Evolutionary conservation across 1,140 invertebrate species (phyloP).

Genomic region (Neoseiulus cucumeris): DNA sequence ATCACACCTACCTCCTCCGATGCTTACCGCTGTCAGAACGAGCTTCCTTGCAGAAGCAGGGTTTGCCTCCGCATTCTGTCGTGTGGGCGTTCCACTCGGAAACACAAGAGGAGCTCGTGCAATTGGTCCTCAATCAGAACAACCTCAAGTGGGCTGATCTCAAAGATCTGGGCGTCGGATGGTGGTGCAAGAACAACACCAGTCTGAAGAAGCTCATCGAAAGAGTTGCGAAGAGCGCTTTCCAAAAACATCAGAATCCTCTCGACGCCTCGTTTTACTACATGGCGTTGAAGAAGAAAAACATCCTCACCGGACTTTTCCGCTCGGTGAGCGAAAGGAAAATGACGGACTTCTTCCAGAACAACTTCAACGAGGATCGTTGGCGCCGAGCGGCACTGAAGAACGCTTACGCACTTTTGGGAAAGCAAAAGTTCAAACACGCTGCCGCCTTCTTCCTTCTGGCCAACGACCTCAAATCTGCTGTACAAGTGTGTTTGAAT

Average conservation of each 20-base stretch:
- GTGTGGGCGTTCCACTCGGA: conserved; percentile 99
- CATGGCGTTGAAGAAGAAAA: conserved; percentile 95
- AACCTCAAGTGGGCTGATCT: conserved; percentile 67
- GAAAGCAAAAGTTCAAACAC: conserved; percentile 67
- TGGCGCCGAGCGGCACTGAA: conserved; percentile 93
- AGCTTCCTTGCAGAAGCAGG: conserved; percentile 61
- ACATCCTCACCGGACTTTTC: conserved; percentile 84
- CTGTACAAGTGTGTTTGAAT: conserved; percentile 74
- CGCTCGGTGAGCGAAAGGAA: conserved; percentile 53
- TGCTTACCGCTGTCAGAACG: conserved; percentile 75
- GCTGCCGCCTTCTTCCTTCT: conserved; percentile 65
- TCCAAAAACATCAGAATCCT: conserved; percentile 72
- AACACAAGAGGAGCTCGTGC: conserved; percentile 80
- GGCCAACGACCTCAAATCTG: conserved; percentile 77
- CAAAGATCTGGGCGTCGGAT: conserved; percentile 77
- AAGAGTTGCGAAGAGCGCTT: conserved; percentile 66
- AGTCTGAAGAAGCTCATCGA: conserved; percentile 68
- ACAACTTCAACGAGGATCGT: conserved; percentile 76
- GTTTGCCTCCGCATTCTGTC: conserved; percentile 73
- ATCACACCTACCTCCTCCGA: conserved; percentile 78
- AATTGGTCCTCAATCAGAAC: conserved; percentile 42
- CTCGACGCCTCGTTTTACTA: conserved; percentile 94
- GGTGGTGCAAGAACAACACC: conserved; percentile 81
- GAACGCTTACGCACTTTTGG: conserved; percentile 86
- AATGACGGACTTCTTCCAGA: conserved; percentile 85